phyloP scores from a whole-genome alignment of 2,888 invertebrate species.

The Sarcophaga subvicina region DNA sequence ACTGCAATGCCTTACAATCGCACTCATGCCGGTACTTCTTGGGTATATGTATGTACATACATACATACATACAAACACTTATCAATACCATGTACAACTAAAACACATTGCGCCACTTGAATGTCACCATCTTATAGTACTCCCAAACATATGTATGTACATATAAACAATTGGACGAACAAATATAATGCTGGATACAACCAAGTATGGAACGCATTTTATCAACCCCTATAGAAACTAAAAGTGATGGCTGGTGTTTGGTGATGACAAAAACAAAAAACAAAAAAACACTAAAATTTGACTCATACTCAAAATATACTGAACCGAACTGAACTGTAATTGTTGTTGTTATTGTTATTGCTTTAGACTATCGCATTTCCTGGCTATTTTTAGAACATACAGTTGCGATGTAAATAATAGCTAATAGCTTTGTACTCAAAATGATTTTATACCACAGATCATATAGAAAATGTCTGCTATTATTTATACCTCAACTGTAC shows the following conservation, averaged over 20 bases:
- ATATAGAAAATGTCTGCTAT: no score
- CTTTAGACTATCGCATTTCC: constrained; percentile 24
- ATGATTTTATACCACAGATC: no score
- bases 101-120: constrained; percentile 24
- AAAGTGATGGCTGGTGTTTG: constrained; percentile 56
- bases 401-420: neutral
- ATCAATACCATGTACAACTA: neutral
- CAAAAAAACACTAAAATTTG: constrained; percentile 1
- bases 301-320: neutral
- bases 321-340: no score
- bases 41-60: neutral
- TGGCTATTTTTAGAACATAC: constrained; percentile 52
- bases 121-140: constrained; percentile 11
- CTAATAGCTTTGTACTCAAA: no score
- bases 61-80: neutral
- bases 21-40: neutral
- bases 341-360: no score
- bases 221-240: constrained; percentile 63
- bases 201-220: constrained; percentile 23
- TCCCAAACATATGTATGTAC: neutral
- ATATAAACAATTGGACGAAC: no score
- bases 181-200: neutral
- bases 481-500: neutral
- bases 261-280: constrained; percentile 47
- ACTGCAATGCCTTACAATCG: neutral